Evolutionary conservation across 2,113 vertebrate species (phyloP).

Genomic region (Dolichotis patagonum): DNA sequence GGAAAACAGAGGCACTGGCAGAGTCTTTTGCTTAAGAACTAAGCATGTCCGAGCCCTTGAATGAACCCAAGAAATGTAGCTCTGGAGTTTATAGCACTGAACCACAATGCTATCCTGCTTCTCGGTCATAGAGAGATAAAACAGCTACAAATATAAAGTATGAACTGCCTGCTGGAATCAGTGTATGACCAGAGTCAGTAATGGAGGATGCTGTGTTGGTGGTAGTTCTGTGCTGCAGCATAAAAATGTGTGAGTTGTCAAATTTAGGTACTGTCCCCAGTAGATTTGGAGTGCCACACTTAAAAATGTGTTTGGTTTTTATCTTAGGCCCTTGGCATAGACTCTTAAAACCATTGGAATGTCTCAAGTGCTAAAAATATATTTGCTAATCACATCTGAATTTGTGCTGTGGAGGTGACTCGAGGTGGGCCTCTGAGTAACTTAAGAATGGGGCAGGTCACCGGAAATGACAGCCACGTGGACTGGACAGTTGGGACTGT

Average conservation of each 20-base stretch:
- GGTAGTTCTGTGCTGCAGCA: background rate
- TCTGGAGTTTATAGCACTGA: background rate
- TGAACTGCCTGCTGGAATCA: background rate
- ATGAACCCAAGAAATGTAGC: background rate
- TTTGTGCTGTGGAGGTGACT: background rate
- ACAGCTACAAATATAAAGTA: background rate
- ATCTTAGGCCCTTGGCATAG: background rate
- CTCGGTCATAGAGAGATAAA: constrained; percentile 7
- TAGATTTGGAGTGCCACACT: background rate
- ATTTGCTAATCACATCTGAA: background rate
- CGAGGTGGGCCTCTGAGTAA: background rate
- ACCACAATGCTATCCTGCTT: background rate
- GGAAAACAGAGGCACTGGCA: background rate
- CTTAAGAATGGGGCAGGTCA: background rate
- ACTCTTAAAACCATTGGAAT: background rate
- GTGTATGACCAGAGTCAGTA: background rate
- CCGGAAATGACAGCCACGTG: background rate
- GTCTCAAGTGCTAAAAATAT: background rate
- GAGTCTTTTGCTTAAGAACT: background rate
- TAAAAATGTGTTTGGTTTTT: background rate
- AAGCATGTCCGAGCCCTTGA: background rate
- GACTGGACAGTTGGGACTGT: background rate
- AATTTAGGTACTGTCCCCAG: background rate
- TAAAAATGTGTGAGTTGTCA: background rate
- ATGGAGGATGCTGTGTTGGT: background rate